Base-by-base conservation (phyloP, 1,140 invertebrate genomes). In the Choristoneura fumiferana region DNA sequence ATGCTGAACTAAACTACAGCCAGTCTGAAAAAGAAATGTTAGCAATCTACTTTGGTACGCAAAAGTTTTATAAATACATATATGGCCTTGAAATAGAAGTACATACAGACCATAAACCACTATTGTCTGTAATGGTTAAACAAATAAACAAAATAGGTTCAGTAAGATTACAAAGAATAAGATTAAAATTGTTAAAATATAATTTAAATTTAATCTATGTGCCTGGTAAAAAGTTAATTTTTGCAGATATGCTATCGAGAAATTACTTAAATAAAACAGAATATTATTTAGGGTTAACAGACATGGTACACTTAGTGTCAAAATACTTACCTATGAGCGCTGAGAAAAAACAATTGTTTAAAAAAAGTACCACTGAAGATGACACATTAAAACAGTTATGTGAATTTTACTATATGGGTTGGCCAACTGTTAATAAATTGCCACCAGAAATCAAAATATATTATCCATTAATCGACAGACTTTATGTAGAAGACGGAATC, bases 21-120 rank as follows among this genome's bases (percentile, higher is more conserved):
- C 72, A 80, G 56, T 87, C 85, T 17, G 83, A 90, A 60, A 89
- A 84, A 62, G 84, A 91, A 67, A 61, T 70, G 6, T 66, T 86
- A 12, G 73, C 76, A 14, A 76, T 89, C 13, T 54, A 58, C 52
- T 80, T 67, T 75, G 69, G 58, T 17, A 66, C 49, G 61, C 61
- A 80, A 56, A 79, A 76, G 58, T 90, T 86, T 77, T 74, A 77
- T 67, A 62, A 78, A 37, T 90, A 81, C 61, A 61, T 90, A n/a
- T 85, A 84, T 71, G 83, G 78, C 9, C 29, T 10, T 36, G 9
- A 64, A 17, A 45, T 58, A 58, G 40, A 57, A 40, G 58, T 60
- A 6, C 55, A 60, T 53, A 65, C 58, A 1, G 62, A 58, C 33
- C 62, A 63, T 13, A 63, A 62, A 54, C 57, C 57, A 13, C 35